Evolutionary conservation across 2,888 invertebrate species (phyloP).

Genomic region (Habrosyne pyritoides): DNA sequence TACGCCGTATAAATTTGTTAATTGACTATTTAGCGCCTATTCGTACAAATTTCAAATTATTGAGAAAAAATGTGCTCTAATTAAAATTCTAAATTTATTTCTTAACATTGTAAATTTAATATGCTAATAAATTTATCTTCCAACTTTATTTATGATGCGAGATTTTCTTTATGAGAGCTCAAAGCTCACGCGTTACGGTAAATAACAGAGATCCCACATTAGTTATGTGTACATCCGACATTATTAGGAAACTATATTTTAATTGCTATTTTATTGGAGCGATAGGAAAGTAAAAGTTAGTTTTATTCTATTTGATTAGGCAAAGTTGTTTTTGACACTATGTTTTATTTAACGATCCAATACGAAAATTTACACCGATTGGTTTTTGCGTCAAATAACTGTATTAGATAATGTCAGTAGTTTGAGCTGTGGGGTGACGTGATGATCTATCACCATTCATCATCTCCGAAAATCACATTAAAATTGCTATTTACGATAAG

Average conservation of each 20-base stretch:
- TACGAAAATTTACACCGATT: too few species aligned
- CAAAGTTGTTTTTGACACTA: constrained; percentile 13
- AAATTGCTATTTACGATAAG: background rate
- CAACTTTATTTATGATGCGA: constrained; percentile 14
- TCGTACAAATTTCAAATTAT: background rate
- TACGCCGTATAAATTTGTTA: background rate
- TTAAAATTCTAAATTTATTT: constrained; percentile 7
- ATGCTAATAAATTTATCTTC: constrained; percentile 30
- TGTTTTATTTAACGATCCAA: too few species aligned
- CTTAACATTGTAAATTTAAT: constrained; percentile 12
- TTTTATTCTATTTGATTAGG: constrained; percentile 24
- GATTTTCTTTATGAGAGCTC: constrained; percentile 21
- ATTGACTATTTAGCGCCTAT: constrained; percentile 4
- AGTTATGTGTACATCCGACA: constrained; percentile 47
- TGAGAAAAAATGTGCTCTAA: constrained; percentile 4
- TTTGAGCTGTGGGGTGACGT: background rate
- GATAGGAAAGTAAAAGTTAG: constrained; percentile 31
- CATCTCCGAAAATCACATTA: background rate
- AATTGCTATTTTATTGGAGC: constrained; percentile 11
- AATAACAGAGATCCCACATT: constrained; percentile 49
- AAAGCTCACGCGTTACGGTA: constrained; percentile 31
- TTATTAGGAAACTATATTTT: constrained; percentile 24
- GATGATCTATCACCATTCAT: background rate
- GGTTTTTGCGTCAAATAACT: background rate
- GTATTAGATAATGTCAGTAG: background rate